Evolutionary conservation across 2,113 vertebrate genomes (phyloP), one percentile per base, ranked within the genome.

Genomic region (Zosterops pallidus): DNA sequence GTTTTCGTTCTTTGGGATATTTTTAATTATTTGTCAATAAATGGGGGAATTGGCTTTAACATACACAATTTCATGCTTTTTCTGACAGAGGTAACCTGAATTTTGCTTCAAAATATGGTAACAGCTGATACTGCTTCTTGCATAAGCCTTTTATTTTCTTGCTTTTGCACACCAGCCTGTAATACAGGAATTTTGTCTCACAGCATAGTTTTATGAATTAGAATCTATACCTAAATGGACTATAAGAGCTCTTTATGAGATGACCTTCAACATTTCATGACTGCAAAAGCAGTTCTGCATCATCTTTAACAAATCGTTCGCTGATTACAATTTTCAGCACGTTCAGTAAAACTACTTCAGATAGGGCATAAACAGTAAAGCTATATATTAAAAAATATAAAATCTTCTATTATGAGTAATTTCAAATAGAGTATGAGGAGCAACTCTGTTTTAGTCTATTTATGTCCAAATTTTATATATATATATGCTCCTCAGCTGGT

Each of bases 1-100:
- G 11, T 0, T 92, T 83, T 26, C 17, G 2, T 5, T 59, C 47
- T 44, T 24, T 7, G 0, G 12, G 2, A 6, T 62, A 46, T 46
- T 90, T 83, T 50, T 25, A 46, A 33, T 78, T 84, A 18, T 46
- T 76, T 62, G 12, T 75, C 28, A 70, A 41, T 57, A 74, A 93
- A 70, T 28, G 17, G 13, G 28, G 9, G 4, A 11, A 26, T 14
- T 63, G 8, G 12, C 39, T 28, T 50, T 37, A 67, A 62, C 17
- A 87, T 4, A 67, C 4, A 62, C 0, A 2, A 93, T 75, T 82
- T 83, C 24, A 13, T 42, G 20, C 6, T 50, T 50, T 83, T 84
- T 47, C 57, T 82, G 55, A 69, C 49, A 83, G 44, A 71, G 9
- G 13, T 16, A 86, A 72, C 19, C 41, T 35, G 23, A 86, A 53